Evolutionary conservation across 1,140 invertebrate species (phyloP), one percentile per base, ranked within the genome.

Genomic region (Plodia interpunctella): DNA sequence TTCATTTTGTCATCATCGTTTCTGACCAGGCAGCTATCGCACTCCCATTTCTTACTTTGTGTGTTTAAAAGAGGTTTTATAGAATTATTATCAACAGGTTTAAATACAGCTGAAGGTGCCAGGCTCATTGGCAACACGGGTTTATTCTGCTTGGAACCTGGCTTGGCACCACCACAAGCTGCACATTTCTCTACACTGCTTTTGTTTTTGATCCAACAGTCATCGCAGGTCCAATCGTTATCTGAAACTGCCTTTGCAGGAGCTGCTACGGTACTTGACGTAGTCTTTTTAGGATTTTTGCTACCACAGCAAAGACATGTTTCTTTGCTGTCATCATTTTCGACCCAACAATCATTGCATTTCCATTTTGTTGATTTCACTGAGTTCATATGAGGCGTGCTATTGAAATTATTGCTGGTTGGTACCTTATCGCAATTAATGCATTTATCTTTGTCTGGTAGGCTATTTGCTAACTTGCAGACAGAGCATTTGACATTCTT

Each of bases 261-360:
- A 49, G 44, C 17, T 81, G 59, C 91, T 91, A 77, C 80, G 32
- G 91, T 76, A 9, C 84, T 89, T 8, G 52, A 25, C 4, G 13
- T 15, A 44, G 13, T 44, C 0, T 3, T 44, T 4, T n/a, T 15
- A 28, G 55, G 52, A 25, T 72, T 81, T 35, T 69, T 81, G 32
- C 91, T 90, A 62, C 90, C 88, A 77, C 94, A 95, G 5, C 93
- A 92, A 6, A 90, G 83, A 84, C 94, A 95, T 57, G 91, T 93
- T 0, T 53, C 60, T 10, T 86, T 80, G 5, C 84, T 81, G 8
- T 83, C 70, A 44, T 92, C 91, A 76, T 95, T 95, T 54, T 88
- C 84, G 0, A 94, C 83, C 83, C 92, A 90, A 78, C 94, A 95
- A 18, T 79, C 85, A 3, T 83, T 70, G 83, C 94, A 95, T 53